Conservation (phyloP, 2,113 vertebrate species). For the Archocentrus centrarchus region DNA sequence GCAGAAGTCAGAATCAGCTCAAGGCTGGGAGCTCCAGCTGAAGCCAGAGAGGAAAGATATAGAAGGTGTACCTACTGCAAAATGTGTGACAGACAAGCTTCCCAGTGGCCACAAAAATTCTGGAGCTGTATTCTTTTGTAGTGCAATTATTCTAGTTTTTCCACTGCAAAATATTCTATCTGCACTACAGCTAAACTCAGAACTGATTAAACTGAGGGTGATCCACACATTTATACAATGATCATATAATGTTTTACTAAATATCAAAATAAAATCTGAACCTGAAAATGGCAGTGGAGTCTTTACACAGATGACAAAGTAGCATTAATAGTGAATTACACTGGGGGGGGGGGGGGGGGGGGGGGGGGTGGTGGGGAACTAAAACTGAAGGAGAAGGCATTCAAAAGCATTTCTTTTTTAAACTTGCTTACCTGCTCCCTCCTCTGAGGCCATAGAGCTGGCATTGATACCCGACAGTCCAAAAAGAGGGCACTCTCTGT, state of each 20-base stretch:
- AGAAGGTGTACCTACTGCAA: constrained; percentile 6
- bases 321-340: background rate
- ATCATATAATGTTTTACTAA: background rate
- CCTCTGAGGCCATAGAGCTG: constrained; percentile 89
- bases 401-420: background rate
- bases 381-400: background rate
- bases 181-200: background rate
- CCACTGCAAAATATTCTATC: background rate
- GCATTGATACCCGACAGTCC: constrained; percentile 99
- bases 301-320: background rate
- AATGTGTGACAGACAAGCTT: background rate
- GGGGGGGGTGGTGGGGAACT: fast-evolving
- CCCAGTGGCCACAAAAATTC: background rate
- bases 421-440: constrained; percentile 85
- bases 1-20: constrained; percentile 70
- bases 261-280: background rate
- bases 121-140: background rate
- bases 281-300: background rate
- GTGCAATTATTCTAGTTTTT: background rate
- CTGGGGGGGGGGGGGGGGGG: too few relatives aligned
- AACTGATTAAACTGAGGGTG: background rate
- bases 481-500: constrained; percentile 96
- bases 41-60: constrained; percentile 35
- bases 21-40: constrained; percentile 40
- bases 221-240: background rate